phyloP scores from a whole-genome alignment of 2,797 vertebrate genomes.

The Denticeps clupeoides region DNA sequence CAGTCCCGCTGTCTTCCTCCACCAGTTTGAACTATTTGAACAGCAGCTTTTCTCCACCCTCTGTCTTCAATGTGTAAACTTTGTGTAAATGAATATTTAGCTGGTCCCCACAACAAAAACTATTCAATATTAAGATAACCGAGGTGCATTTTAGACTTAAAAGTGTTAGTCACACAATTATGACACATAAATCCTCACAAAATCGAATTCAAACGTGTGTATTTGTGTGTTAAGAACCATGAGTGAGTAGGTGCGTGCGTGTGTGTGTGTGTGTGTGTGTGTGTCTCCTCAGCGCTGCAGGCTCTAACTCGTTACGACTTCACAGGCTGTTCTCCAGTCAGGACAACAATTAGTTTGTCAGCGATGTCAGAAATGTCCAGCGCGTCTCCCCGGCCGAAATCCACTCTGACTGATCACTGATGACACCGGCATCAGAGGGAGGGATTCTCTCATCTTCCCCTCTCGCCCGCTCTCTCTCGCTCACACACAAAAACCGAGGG shows the following conservation, averaged over 20 bases:
- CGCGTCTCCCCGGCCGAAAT: slow-evolving; percentile 77
- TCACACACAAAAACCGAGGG: slow-evolving; percentile 27
- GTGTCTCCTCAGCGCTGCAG: slow-evolving; percentile 72
- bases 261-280: slow-evolving; percentile 17
- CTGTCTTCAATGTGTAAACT: neutral
- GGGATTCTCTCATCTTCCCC: slow-evolving; percentile 28
- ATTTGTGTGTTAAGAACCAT: neutral
- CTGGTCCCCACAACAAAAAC: too few species aligned
- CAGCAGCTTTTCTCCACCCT: slow-evolving; percentile 11
- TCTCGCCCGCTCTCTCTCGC: slow-evolving; percentile 17
- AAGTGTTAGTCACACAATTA: too few species aligned
- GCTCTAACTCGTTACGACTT: slow-evolving; percentile 91
- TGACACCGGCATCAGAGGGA: slow-evolving; percentile 75
- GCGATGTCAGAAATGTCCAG: slow-evolving; percentile 82
- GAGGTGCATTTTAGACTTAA: too few species aligned
- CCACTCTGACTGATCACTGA: slow-evolving; percentile 83
- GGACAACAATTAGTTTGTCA: slow-evolving; percentile 95
- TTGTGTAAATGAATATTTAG: too few species aligned
- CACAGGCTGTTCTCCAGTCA: slow-evolving; percentile 68
- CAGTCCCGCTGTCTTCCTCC: slow-evolving; percentile 5
- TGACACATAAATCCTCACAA: too few species aligned
- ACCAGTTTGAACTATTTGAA: neutral
- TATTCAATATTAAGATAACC: too few species aligned
- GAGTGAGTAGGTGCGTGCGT: neutral
- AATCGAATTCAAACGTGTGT: too few species aligned